Base-by-base conservation (phyloP, 2,888 invertebrate genomes). In the Prionchulus punctatus region DNA sequence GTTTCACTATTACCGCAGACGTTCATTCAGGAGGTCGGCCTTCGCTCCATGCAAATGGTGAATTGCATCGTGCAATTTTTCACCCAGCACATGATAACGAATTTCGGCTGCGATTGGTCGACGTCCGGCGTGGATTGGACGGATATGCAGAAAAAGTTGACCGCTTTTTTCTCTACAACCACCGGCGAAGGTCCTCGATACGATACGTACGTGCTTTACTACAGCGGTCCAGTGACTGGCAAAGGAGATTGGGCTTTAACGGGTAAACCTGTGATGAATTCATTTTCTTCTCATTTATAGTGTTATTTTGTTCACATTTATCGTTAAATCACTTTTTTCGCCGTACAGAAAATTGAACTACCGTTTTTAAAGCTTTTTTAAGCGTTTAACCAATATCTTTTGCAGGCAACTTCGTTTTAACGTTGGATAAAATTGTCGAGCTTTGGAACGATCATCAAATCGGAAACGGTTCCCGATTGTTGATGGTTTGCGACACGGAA, bases 211-310 rank as follows among this genome's bases (percentile, higher is more conserved):
- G 36, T 73, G 2, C 57, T 73, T 47, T 73, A 70, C 59, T 72
- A 71, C 63, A 67, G 69, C 54, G 73, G 73, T 1, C 70, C 70
- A 57, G 68, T 67, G 1, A 65, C 65, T 57, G 68, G 67, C 23
- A 65, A 64, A n/a, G 72, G 72, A 3, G 70, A 71, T 60, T 71
- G 71, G 70, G 70, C 71, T 2, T 62, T 72, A n/a, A 59, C 70
- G 60, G 71, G 72, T 72, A 60, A 45, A 26, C 7, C 25, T 36
- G 36, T n/a, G n/a, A n/a, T n/a, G n/a, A n/a, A n/a, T n/a, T n/a
- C n/a, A n/a, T n/a, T n/a, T n/a, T n/a, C n/a, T n/a, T n/a, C n/a
- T n/a, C n/a, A n/a, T n/a, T n/a, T n/a, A n/a, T n/a, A n/a, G n/a
- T n/a, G n/a, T n/a, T n/a, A n/a, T n/a, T n/a, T n/a, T n/a, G n/a